phyloP scores from a whole-genome alignment of 2,797 vertebrate genomes.

The Schizopygopsis pylzovi region DNA sequence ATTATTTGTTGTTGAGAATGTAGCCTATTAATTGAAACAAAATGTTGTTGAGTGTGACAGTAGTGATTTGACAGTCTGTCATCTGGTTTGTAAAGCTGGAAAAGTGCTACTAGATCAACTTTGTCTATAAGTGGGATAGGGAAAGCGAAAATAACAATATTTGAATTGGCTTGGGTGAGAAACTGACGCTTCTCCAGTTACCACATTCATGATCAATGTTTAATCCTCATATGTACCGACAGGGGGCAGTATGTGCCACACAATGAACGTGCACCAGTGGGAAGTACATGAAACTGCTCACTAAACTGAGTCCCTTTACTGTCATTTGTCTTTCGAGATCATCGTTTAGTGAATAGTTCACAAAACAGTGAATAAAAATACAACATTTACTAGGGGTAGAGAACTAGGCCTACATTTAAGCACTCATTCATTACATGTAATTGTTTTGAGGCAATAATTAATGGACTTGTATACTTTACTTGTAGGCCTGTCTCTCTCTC shows the following conservation, averaged over 20 bases:
- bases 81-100: background rate
- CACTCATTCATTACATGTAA: background rate
- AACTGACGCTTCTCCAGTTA: background rate
- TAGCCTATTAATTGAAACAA: background rate
- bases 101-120: background rate
- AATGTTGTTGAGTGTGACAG: background rate
- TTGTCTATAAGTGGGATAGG: background rate
- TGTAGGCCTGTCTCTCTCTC: background rate
- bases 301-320: background rate
- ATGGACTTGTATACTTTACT: conserved; percentile 21
- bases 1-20: background rate
- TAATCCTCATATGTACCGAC: conserved; percentile 57
- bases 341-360: background rate
- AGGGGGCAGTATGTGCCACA: conserved; percentile 76
- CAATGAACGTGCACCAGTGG: background rate
- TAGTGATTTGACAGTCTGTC: background rate
- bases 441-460: conserved; percentile 14
- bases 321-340: background rate
- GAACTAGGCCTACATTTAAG: background rate
- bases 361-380: background rate
- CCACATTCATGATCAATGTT: conserved; percentile 25
- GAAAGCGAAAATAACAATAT: background rate
- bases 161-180: background rate
- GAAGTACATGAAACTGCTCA: background rate
- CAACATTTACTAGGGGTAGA: background rate